These are phyloP conservation scores for Notiomystis cincta DNA, from an alignment of 2,113 vertebrate genomes.

Conservation along the genomic window DNA sequence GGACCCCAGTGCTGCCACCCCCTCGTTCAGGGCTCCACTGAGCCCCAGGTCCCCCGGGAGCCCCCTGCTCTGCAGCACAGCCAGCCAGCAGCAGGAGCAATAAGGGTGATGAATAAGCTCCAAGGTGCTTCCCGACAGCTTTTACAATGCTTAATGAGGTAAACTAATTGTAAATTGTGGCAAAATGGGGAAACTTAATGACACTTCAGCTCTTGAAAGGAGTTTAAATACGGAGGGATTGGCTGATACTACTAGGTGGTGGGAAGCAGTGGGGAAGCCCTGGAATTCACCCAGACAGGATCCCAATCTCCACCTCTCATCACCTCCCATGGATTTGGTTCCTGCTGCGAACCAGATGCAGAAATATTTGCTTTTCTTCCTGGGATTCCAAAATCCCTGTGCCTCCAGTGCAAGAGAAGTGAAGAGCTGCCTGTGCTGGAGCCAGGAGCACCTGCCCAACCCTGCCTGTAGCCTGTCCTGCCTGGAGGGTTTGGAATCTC, in stretches of 20 bases:
- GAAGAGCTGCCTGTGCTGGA: rapidly evolving
- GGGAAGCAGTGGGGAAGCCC: background rate
- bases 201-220: slow-evolving; percentile 47
- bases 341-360: background rate
- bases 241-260: background rate
- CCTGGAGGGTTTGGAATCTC: background rate
- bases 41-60: background rate
- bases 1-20: rapidly evolving
- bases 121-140: slow-evolving; percentile 13
- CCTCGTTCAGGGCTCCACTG: rapidly evolving
- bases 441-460: background rate
- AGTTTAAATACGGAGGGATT: slow-evolving; percentile 3
- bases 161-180: slow-evolving; percentile 63
- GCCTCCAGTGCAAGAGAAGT: background rate
- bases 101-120: background rate
- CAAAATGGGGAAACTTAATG: slow-evolving; percentile 57
- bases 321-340: rapidly evolving
- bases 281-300: rapidly evolving
- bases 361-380: background rate
- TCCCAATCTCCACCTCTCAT: rapidly evolving
- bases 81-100: background rate
- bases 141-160: slow-evolving; percentile 49
- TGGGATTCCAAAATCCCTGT: background rate
- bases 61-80: background rate
- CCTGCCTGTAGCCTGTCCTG: background rate